Base-by-base conservation (phyloP, 2,113 vertebrate species). In the Lynx canadensis region DNA sequence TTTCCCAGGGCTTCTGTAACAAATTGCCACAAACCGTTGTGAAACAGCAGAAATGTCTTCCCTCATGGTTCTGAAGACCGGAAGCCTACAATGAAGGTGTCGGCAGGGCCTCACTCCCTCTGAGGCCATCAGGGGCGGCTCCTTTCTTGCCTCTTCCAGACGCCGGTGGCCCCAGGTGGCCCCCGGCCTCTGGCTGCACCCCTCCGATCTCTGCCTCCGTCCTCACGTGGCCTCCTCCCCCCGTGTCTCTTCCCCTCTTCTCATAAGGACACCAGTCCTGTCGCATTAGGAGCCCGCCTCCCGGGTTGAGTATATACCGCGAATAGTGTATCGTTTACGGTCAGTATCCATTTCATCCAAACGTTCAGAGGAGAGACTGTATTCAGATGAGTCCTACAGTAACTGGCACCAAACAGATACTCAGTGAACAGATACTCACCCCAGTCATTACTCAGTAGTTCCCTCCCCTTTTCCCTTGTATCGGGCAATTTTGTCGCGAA, bases 341-440 rank as follows among this genome's bases (percentile, higher is more conserved):
- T 78, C 68, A 36, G 52, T 52, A 16, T 55, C 41, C 33, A 55
- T 21, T 80, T 33, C 41, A 52, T 78, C n/a, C 57, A 78, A 52
- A 55, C 6, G 50, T 63, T 52, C n/a, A 45, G 16, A 63, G 74
- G 41, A 76, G 29, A 71, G 38, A 60, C 21, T 29, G 12, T 38
- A 29, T 76, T 48, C 52, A n/a, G n/a, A n/a, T 25, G n/a, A 23
- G 41, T 57, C 3, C 0, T 8, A 15, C 1, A 78, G 15, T 27
- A 78, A 78, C 25, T 33, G n/a, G 29, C 12, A 66, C 14, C 25
- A 60, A 45, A 21, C 3, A 36, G 27, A 65, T 71, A 36, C 8
- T 69, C 19, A 65, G 29, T 19, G 38, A 36, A 48, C 57, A 45
- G 45, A 8, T 45, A 9, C 45, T 45, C 45, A 45, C 1, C 45